Evolutionary conservation across 2,113 vertebrate genomes (phyloP).

Genomic region (Xenus cinereus): DNA sequence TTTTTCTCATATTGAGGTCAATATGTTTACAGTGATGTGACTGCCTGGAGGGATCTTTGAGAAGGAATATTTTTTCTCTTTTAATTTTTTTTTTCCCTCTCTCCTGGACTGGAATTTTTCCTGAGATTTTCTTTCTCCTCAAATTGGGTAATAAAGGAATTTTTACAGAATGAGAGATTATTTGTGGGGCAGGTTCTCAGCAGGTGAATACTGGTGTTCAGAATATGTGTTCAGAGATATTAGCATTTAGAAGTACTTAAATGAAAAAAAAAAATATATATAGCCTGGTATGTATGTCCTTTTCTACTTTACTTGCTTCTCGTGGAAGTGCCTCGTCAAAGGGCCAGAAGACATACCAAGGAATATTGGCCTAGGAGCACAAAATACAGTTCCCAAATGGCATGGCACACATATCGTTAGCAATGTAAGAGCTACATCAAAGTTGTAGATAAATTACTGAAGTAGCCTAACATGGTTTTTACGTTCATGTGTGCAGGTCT

Average conservation of each 20-base stretch:
- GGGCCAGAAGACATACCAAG: not conserved
- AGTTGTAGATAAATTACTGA: slow-evolving; percentile 19
- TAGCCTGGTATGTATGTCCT: not conserved
- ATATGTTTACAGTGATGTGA: not conserved
- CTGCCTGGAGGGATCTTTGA: not conserved
- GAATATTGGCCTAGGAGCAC: not conserved
- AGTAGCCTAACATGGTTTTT: not conserved
- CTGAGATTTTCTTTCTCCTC: not conserved
- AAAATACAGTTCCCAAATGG: slow-evolving; percentile 36
- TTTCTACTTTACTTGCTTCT: not conserved
- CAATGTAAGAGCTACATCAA: slow-evolving; percentile 24
- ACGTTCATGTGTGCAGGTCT: not conserved
- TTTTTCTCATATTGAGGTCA: not conserved
- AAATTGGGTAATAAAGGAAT: not conserved
- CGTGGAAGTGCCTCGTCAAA: not conserved
- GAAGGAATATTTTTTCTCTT: not conserved
- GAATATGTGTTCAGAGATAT: not conserved
- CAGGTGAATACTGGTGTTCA: not conserved
- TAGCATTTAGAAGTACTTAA: not conserved
- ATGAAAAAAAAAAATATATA: not conserved
- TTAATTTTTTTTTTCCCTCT: not conserved
- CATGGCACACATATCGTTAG: not conserved
- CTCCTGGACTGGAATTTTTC: not conserved
- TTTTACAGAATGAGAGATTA: not conserved
- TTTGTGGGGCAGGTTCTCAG: not conserved